Conservation (phyloP, 2,113 vertebrate genomes). For the Thinocorus orbignyianus region DNA sequence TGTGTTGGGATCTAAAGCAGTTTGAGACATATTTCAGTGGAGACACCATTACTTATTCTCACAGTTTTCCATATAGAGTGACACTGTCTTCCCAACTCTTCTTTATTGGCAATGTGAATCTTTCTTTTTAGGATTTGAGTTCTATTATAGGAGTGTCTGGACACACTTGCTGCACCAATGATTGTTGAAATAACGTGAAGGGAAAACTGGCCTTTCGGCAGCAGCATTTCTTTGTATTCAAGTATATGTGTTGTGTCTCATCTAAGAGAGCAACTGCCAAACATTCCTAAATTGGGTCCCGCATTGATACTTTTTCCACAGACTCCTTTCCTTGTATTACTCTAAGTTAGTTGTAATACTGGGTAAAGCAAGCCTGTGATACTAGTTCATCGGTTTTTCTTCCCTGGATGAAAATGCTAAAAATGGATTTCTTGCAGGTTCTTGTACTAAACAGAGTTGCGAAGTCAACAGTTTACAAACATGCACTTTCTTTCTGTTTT, state of each 20-base stretch:
- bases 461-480: not conserved
- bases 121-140: not conserved
- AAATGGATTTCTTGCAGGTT: not conserved
- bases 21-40: not conserved
- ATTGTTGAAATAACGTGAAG: not conserved
- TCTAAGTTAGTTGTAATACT: not conserved
- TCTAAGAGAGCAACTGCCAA: not conserved
- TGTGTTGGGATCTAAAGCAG: not conserved
- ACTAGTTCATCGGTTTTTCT: not conserved
- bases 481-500: not conserved
- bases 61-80: not conserved
- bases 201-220: not conserved
- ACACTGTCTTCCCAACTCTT: not conserved
- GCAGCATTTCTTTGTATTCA: not conserved
- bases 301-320: rapidly evolving
- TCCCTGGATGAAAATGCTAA: not conserved
- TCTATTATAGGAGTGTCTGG: not conserved
- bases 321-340: not conserved
- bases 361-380: not conserved
- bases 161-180: not conserved
- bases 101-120: not conserved
- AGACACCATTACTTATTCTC: not conserved
- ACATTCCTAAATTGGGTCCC: not conserved
- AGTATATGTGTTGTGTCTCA: not conserved
- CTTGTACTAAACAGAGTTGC: not conserved